Evolutionary conservation across 2,797 vertebrate species (phyloP).

Genomic region (Darevskia mixta): DNA sequence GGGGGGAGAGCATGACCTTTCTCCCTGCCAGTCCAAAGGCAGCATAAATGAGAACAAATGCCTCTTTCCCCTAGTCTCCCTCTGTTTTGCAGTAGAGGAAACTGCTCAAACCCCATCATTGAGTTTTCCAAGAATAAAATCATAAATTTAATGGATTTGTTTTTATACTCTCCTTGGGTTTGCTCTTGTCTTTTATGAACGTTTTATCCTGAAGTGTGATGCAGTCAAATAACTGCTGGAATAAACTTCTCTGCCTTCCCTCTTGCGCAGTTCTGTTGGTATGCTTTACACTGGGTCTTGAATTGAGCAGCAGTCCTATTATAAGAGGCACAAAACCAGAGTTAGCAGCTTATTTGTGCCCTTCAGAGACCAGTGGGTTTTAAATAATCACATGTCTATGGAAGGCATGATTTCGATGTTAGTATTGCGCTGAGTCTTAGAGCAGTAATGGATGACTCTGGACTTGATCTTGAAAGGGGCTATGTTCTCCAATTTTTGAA

Average conservation of each 20-base stretch:
- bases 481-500: too few relatives aligned
- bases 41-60: slow-evolving; percentile 8
- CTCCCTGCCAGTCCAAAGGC: slow-evolving; percentile 33
- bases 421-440: not conserved
- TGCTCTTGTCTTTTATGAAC: slow-evolving; percentile 39
- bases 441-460: not conserved
- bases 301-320: not conserved
- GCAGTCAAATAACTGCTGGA: slow-evolving; percentile 47
- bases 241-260: slow-evolving; percentile 76
- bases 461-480: not conserved
- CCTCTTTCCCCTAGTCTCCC: not conserved
- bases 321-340: not conserved
- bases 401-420: not conserved
- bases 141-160: slow-evolving; percentile 52
- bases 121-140: slow-evolving; percentile 54
- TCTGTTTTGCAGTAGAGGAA: slow-evolving; percentile 55
- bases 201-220: slow-evolving; percentile 46
- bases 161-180: slow-evolving; percentile 51
- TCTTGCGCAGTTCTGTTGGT: slow-evolving; percentile 40
- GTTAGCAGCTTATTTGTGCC: rapidly evolving
- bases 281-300: not conserved
- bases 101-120: slow-evolving; percentile 51
- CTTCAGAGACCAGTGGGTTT: rapidly evolving
- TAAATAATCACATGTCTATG: not conserved
- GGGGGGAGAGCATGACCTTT: not conserved